Evolutionary conservation across 2,888 invertebrate genomes (phyloP), one percentile per base, ranked within the genome.

Genomic region (Eustalomyia histrio): DNA sequence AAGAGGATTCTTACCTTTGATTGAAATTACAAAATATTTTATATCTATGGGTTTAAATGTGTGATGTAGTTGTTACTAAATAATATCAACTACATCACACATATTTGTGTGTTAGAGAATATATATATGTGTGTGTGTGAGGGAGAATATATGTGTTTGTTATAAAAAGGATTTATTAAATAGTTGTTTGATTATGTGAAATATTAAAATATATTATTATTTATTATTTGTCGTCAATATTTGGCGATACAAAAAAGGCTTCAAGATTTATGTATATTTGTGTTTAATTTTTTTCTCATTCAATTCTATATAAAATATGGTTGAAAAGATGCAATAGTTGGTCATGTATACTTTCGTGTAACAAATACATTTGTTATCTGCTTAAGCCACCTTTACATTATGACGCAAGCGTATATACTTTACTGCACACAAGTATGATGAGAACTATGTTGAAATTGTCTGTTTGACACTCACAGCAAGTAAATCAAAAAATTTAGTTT

Each of bases 171-270:
- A 58, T 63, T 74, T 79, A 73, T 74, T 73, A 69, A 73, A 79
- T 52, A 63, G n/a, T 63, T 58, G 39, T 65, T 12, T 33, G 58
- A 60, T 71, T 71, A 68, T 14, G 57, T 63, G 69, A 60, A 69
- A 29, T 29, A 6, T 17, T 63, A 64, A 60, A 69, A 29, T 29
- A 6, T 17, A 39, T 61, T 61, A 61, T 47, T 61, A 69, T 53
- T 47, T 79, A 35, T 43, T 79, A 74, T 69, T 69, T 79, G 43
- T 74, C 69, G 69, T 65, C 65, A 53, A 65, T 74, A 69, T 74
- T 68, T 73, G 55, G 18, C 57, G 33, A 64, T 57, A 39, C n/a
- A 7, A 65, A 29, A 65, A 60, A 52, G 16, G 21, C 33, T 24
- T 50, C 35, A 29, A 24, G 39, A 3, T 35, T 50, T 18, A 8